Evolutionary conservation across 2,113 vertebrate genomes (phyloP).

Genomic region (Pygoscelis adeliae): DNA sequence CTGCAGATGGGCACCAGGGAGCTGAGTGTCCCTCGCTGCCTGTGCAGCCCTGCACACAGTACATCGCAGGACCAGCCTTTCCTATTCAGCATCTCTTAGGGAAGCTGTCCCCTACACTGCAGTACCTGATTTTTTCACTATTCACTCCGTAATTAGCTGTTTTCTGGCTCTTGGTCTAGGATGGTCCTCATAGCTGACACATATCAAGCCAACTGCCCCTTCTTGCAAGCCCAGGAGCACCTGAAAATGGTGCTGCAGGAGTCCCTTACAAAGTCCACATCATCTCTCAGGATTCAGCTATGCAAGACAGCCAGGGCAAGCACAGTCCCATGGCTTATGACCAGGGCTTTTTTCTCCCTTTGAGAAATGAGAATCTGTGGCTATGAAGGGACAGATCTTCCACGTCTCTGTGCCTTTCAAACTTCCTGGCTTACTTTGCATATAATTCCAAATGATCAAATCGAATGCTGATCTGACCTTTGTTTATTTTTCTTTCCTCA

Average conservation of each 20-base stretch:
- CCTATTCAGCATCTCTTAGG: not conserved
- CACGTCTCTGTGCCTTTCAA: not conserved
- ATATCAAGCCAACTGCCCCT: not conserved
- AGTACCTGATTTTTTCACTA: not conserved
- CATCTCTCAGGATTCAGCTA: not conserved
- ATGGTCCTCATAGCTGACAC: not conserved
- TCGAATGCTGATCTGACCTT: not conserved
- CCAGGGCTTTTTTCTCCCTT: not conserved
- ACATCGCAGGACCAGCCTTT: not conserved
- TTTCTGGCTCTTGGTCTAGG: not conserved
- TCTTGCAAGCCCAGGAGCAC: not conserved
- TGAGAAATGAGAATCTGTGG: not conserved
- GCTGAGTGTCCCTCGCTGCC: not conserved
- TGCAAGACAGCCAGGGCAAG: not conserved
- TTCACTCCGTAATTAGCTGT: not conserved
- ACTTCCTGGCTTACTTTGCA: not conserved
- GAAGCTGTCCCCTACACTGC: not conserved
- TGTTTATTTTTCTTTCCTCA: slow-evolving; percentile 19
- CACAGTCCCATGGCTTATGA: not conserved
- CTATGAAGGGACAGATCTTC: not conserved
- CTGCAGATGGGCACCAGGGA: not conserved
- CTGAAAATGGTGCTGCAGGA: not conserved
- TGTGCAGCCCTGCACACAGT: not conserved
- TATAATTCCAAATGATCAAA: not conserved
- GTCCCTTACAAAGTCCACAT: not conserved